Evolutionary conservation across 2,888 invertebrate species (phyloP), one percentile per base, ranked within the genome.

Genomic region (Halictus ligatus): DNA sequence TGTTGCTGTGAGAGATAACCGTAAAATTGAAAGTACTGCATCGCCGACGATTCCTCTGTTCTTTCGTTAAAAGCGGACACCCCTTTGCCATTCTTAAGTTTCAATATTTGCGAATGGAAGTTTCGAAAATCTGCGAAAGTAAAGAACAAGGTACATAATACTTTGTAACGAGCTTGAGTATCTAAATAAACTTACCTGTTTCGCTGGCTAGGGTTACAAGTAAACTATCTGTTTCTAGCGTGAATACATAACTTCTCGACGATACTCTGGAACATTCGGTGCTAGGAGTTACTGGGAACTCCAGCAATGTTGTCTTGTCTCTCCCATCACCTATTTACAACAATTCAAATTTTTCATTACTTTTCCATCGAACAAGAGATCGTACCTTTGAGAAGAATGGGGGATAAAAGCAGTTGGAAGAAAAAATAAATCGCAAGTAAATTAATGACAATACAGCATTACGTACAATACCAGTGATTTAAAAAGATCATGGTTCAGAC

Each of bases 1-100:
- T 99, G 99, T 95, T 99, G 99, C 95, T 99, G 99, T 82, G 99
- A 99, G 91, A 99, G 96, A 96, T 99, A 99, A 89, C 99, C 99
- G 96, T 99, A 99, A 96, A 99, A 99, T 96, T 99, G 99, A 95
- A 99, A 99, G 96, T 99, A 99, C 96, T 99, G 99, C 96, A 98
- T 98, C 88, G 99, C 99, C 80, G 99, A 99, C 4, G 99, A 98
- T 95, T 99, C 99, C 95, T 99, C 99, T 43, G 99, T 99, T 94
- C 99, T 97, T 92, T 99, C 98, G 80, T 98, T 98, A 95, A 99
- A 99, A 90, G 98, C 98, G 1, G 99, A 99, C 2, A 96, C 94
- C 77, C 97, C 97, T 93, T 97, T 97, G 74, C 97, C 97, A 91
- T 97, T 97, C 95, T 97, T 97, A 80, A 97, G 96, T 95, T 97